These are phyloP conservation scores for Microchrysa polita DNA, from an alignment of 2,888 invertebrate species.

Conservation along the genomic window DNA sequence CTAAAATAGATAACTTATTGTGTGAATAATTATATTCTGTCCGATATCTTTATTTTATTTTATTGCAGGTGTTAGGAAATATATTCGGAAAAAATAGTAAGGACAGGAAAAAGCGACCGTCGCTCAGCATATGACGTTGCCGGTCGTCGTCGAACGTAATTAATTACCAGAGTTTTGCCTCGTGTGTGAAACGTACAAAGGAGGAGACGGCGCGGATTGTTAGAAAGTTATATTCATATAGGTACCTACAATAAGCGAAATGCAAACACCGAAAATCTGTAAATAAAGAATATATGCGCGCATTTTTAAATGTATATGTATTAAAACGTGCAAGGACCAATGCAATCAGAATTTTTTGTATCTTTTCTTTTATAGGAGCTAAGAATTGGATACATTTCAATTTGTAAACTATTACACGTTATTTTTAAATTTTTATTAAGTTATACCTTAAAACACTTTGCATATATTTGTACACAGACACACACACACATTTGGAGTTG, in stretches of 20 bases:
- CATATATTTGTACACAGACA: not conserved
- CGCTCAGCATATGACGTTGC: slow-evolving; percentile 74
- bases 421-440: not conserved
- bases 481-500: not conserved
- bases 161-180: slow-evolving; percentile 9
- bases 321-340: not conserved
- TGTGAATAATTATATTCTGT: too few relatives aligned
- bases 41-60: slow-evolving; percentile 49
- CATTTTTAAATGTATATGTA: slow-evolving; percentile 9
- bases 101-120: slow-evolving; percentile 80
- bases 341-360: slow-evolving; percentile 1
- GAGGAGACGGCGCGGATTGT: not conserved
- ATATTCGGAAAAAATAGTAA: slow-evolving; percentile 83
- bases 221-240: not conserved
- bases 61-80: slow-evolving; percentile 72
- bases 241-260: slow-evolving; percentile 5
- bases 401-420: slow-evolving; percentile 1
- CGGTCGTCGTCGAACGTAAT: not conserved
- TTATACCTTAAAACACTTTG: not conserved
- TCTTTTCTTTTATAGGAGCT: slow-evolving; percentile 4
- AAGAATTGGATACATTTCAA: not conserved
- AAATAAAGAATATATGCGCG: too few relatives aligned
- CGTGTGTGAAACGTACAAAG: not conserved
- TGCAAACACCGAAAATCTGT: too few relatives aligned
- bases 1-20: too few relatives aligned